phyloP scores from a whole-genome alignment of 2,888 invertebrate genomes.

The Uloborus plumipes region DNA sequence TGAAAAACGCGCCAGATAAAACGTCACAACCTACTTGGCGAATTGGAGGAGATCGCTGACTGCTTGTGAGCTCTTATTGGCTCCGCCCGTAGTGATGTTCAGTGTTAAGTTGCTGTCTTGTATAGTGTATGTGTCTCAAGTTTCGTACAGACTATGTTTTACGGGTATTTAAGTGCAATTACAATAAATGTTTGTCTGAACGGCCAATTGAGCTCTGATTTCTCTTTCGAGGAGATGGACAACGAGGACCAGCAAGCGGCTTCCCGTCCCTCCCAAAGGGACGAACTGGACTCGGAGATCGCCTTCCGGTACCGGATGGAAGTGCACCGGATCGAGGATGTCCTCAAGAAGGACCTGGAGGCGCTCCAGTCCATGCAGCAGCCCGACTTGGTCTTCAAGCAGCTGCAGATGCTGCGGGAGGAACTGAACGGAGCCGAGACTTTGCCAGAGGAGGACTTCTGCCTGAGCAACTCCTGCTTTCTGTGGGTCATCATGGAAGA shows the following conservation, averaged over 20 bases:
- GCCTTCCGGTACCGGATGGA: slow-evolving; percentile 52
- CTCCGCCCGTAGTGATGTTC: too few species aligned
- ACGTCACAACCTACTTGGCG: too few species aligned
- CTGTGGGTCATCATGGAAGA: slow-evolving; percentile 38
- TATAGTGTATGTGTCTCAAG: too few species aligned
- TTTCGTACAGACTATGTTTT: too few species aligned
- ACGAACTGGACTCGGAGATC: slow-evolving; percentile 40
- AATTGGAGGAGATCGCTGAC: too few species aligned
- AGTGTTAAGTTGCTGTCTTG: too few species aligned
- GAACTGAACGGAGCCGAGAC: slow-evolving; percentile 40
- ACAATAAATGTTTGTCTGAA: too few species aligned
- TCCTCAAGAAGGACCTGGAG: slow-evolving; percentile 53
- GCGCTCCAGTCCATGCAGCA: slow-evolving; percentile 48
- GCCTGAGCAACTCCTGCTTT: slow-evolving; percentile 27
- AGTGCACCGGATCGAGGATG: slow-evolving; percentile 42
- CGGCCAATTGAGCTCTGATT: too few species aligned
- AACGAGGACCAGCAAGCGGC: slow-evolving; percentile 21
- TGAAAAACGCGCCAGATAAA: too few species aligned
- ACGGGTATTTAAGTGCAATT: too few species aligned
- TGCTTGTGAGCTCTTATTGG: too few species aligned
- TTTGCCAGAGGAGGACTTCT: slow-evolving; percentile 3
- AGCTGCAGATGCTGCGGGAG: slow-evolving; percentile 37
- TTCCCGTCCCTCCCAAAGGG: slow-evolving; percentile 24
- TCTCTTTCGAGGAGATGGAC: slow-evolving; percentile 55
- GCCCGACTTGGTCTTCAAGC: slow-evolving; percentile 54